Conservation (phyloP, 2,888 invertebrate genomes). For the Tachina grossa region DNA sequence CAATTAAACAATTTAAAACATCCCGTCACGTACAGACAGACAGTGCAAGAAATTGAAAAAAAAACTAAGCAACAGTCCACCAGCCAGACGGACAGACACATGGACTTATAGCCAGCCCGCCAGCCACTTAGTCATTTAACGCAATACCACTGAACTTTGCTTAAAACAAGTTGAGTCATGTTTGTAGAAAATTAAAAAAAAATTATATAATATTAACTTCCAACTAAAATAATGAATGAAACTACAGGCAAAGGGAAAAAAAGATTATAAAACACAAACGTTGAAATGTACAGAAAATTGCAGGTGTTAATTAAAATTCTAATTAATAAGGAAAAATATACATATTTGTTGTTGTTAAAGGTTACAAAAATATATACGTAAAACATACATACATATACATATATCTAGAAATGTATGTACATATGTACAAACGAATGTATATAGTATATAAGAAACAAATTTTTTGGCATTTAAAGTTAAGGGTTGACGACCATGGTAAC, state of each 20-base stretch:
- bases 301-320: slow-evolving; percentile 71
- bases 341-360: slow-evolving; percentile 21
- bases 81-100: not conserved
- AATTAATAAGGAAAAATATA: slow-evolving; percentile 49
- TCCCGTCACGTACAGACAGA: slow-evolving; percentile 79
- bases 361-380: slow-evolving; percentile 17
- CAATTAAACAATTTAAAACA: slow-evolving; percentile 79
- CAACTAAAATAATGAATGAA: slow-evolving; percentile 51
- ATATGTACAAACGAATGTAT: not conserved
- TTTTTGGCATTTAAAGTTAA: slow-evolving; percentile 9
- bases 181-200: slow-evolving; percentile 11
- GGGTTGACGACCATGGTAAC: slow-evolving; percentile 8
- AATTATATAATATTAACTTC: slow-evolving; percentile 13
- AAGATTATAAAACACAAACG: slow-evolving; percentile 21
- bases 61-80: slow-evolving; percentile 19
- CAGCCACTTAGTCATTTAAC: slow-evolving; percentile 14
- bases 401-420: no score
- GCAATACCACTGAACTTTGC: slow-evolving; percentile 33
- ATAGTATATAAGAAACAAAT: not conserved
- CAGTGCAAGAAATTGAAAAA: slow-evolving; percentile 36
- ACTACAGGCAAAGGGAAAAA: slow-evolving; percentile 22
- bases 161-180: slow-evolving; percentile 63
- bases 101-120: not conserved
- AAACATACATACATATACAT: no score
- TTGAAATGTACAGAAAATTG: slow-evolving; percentile 46